Evolutionary conservation across 2,797 vertebrate species (phyloP), one percentile per base, ranked within the genome.

Genomic region (Darevskia nairensis): DNA sequence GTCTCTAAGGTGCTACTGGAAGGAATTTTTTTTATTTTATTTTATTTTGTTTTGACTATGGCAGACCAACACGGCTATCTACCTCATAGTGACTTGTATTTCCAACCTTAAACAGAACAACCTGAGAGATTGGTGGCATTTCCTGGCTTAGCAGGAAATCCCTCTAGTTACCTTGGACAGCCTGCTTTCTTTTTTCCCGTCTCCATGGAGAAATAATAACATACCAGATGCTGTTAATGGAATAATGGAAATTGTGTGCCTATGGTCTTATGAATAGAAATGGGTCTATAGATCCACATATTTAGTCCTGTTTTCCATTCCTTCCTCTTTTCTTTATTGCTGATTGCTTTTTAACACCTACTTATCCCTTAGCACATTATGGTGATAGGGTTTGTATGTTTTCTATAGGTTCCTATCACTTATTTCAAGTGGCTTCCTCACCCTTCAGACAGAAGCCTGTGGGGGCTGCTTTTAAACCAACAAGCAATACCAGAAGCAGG

Each of bases 381-480:
- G 23, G 41, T 8, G 6, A 5, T 25, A 35, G 1, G 71, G 23
- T 35, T 19, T 17, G 25, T 2, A 6, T 77, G 15, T 77, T 82
- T 77, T 39, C 21, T 29, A 21, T 27, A 44, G 32, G 69, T 69
- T 19, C 21, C 44, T 4, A 35, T 66, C 32, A 35, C 29, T 9
- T 75, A 82, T 29, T 50, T 66, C 17, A 77, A 55, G 29, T 0
- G 2, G 39, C 29, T 66, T 92, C 17, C 32, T 89, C 61, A 50
- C 59, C 90, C 90, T 72, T 66, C 80, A 55, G 55, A 25, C 86
- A 23, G 46, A 89, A 74, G 72, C 74, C 89, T 59, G 41, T n/a
- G 80, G 76, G 55, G 88, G 59, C 76, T 90, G 91, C 66, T 79
- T 88, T 64, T 82, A 78, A 72, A 89, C 59, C 82, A 89, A 87